Percentiles rank a stretch among this genome's conserved stretches.
These are phyloP conservation scores for Gopherus evgoodei DNA, from an alignment of 2,113 vertebrate genomes.

Conservation along the genomic window DNA sequence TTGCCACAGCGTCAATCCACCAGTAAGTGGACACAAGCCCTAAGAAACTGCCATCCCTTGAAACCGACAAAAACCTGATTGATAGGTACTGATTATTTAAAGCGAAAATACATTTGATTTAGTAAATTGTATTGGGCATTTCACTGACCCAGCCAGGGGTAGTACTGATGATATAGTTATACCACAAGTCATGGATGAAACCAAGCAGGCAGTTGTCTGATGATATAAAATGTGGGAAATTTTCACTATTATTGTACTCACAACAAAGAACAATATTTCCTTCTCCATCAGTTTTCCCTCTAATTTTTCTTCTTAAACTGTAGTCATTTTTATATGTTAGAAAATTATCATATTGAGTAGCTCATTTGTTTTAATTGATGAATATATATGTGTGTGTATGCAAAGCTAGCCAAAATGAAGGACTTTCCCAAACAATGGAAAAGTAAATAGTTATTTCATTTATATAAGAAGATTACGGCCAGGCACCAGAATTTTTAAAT, in stretches of 20 bases:
- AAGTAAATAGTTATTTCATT: neutral
- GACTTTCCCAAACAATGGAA: neutral
- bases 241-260: too few relatives aligned
- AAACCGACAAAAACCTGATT: neutral
- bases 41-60: neutral
- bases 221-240: neutral
- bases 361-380: neutral
- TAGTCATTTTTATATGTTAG: too few relatives aligned
- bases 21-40: too few relatives aligned
- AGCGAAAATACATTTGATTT: neutral
- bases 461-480: accelerated
- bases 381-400: neutral
- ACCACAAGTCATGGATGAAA: neutral
- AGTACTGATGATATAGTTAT: neutral
- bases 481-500: neutral
- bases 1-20: too few relatives aligned
- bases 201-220: neutral
- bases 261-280: too few relatives aligned
- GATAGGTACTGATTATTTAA: neutral
- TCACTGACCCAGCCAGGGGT: accelerated
- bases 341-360: too few relatives aligned
- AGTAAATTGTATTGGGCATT: neutral
- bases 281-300: too few relatives aligned
- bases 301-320: too few relatives aligned
- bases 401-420: neutral